phyloP scores from a whole-genome alignment of 2,888 invertebrate species.

The Lydus trimaculatus region DNA sequence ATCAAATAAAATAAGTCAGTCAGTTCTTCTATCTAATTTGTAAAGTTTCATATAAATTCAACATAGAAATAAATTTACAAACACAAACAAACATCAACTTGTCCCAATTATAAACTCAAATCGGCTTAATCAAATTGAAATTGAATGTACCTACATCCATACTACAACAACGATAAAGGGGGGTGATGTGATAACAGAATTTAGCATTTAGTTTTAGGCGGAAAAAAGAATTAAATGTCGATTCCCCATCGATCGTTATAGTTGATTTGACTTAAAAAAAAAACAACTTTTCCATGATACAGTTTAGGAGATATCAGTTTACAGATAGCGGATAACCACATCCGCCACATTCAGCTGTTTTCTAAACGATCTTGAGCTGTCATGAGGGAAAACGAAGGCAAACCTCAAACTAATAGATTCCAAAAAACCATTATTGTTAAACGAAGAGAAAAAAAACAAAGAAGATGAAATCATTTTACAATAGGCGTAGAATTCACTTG shows the following conservation, averaged over 20 bases:
- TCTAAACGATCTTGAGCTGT: conserved; percentile 14
- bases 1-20: too few relatives aligned
- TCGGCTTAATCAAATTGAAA: too few relatives aligned
- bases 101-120: too few relatives aligned
- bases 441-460: neutral
- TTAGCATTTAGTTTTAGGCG: too few relatives aligned
- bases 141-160: too few relatives aligned
- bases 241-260: neutral
- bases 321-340: conserved; percentile 20
- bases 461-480: neutral
- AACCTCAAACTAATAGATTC: neutral
- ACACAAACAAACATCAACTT: too few relatives aligned
- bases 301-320: conserved; percentile 14
- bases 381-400: neutral
- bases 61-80: too few relatives aligned
- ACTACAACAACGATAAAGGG: too few relatives aligned
- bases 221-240: too few relatives aligned
- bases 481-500: neutral
- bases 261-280: neutral
- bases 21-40: too few relatives aligned
- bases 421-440: neutral
- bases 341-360: conserved; percentile 21
- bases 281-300: neutral
- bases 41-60: too few relatives aligned
- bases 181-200: too few relatives aligned